Evolutionary conservation across 2,888 invertebrate species (phyloP), one percentile per base, ranked within the genome.

Genomic region (Cerceris ruficornis): DNA sequence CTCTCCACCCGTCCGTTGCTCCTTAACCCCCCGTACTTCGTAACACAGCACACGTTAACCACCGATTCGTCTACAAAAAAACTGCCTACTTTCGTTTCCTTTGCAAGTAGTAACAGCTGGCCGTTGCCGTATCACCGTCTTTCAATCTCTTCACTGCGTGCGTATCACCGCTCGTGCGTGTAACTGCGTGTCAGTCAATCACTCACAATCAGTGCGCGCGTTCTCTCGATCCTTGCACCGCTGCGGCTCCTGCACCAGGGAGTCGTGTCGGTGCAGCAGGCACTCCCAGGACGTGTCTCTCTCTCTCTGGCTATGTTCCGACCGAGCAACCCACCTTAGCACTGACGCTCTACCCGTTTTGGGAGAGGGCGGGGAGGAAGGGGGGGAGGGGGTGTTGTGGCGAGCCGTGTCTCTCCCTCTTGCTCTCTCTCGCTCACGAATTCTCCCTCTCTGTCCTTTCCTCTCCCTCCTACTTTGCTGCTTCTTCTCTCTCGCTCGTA

Each of bases 251-350:
- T 85, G 85, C 84, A 84, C 75, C 84, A 81, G 80, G 76, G 76
- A 80, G 79, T 86, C 75, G 84, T 84, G 80, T 79, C 86, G 80
- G 82, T 84, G 86, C 81, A 78, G 83, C 81, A 88, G 90, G 88
- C 90, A 91, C 90, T 90, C 91, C 91, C 90, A 90, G 89, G 90
- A 91, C 91, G 90, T 88, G 81, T 87, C 87, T 85, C 85, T 84
- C 84, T 83, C 89, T 85, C 88, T 87, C 89, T 88, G 87, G 85
- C 90, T 90, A 89, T 90, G 89, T 87, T 88, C 90, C 90, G 90
- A 89, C 88, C 89, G 88, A 89, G 90, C 90, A 90, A 90, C 91
- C 91, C 90, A 89, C 88, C 91, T 91, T 90, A 90, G 90, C 90
- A 90, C 91, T 91, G 90, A 90, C 88, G 91, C 89, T 84, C 86